phyloP scores from a whole-genome alignment of 2,113 vertebrate species.

The Xenopus borealis region DNA sequence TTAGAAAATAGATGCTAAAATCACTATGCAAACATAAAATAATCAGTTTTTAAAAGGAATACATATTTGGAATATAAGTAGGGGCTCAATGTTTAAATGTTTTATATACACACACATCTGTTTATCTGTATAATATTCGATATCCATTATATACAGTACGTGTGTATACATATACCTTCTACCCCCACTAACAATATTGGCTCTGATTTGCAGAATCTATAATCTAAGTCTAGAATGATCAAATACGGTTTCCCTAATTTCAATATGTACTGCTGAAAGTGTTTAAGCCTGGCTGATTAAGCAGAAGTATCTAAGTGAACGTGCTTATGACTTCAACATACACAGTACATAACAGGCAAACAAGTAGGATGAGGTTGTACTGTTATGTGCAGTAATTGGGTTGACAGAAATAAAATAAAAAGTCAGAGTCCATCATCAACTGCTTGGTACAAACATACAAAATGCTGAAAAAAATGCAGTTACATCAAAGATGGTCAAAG shows the following conservation, averaged over 20 bases:
- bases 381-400: conserved; percentile 67
- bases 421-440: conserved; percentile 77
- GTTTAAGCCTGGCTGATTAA: conserved; percentile 70
- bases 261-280: conserved; percentile 67
- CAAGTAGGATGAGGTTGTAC: conserved; percentile 59
- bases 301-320: conserved; percentile 75
- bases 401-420: conserved; percentile 82
- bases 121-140: too few relatives aligned
- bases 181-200: too few relatives aligned
- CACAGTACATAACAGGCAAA: conserved; percentile 61
- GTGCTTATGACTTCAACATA: conserved; percentile 64
- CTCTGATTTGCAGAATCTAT: too few relatives aligned
- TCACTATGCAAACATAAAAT: too few relatives aligned
- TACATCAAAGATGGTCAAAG: conserved; percentile 65
- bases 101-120: too few relatives aligned
- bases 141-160: too few relatives aligned
- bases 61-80: too few relatives aligned
- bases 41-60: too few relatives aligned
- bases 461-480: conserved; percentile 57
- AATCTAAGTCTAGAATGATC: neutral
- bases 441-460: conserved; percentile 68
- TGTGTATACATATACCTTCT: too few relatives aligned
- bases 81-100: too few relatives aligned
- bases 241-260: conserved; percentile 53
- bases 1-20: too few relatives aligned